Conservation (phyloP, 1,140 invertebrate genomes). For the Oppia nitens region DNA sequence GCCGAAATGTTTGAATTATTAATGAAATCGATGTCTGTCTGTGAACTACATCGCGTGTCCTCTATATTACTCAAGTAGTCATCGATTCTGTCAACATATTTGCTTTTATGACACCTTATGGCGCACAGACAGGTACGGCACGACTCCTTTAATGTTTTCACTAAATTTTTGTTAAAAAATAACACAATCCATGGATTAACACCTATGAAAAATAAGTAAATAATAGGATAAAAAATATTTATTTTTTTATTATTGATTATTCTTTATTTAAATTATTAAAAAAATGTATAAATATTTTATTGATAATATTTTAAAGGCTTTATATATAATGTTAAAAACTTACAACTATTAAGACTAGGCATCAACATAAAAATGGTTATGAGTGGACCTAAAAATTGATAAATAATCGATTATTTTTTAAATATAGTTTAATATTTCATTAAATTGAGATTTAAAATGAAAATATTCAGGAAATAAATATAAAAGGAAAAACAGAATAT, state of each 20-base stretch:
- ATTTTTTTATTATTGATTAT: too few species aligned
- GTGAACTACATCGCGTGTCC: not conserved
- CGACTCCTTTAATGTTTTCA: not conserved
- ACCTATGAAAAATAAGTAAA: too few species aligned
- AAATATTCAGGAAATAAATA: too few species aligned
- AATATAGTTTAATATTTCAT: too few species aligned
- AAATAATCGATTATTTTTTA: too few species aligned
- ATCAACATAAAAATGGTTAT: slow-evolving; percentile 29
- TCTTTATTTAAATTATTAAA: too few species aligned
- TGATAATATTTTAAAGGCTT: too few species aligned
- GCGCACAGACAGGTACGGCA: not conserved
- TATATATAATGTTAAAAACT: too few species aligned
- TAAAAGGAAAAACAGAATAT: too few species aligned
- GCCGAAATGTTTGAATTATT: not conserved
- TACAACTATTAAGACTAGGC: slow-evolving; percentile 33
- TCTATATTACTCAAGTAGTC: not conserved
- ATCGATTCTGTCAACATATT: not conserved
- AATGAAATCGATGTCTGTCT: not conserved
- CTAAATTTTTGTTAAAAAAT: slow-evolving; percentile 25
- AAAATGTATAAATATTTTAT: too few species aligned
- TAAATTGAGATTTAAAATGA: too few species aligned
- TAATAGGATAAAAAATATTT: too few species aligned
- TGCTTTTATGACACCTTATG: not conserved
- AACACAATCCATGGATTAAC: slow-evolving; percentile 35
- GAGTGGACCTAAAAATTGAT: not conserved